Percentiles rank a stretch among this genome's conserved stretches.
Evolutionary conservation across 2,113 vertebrate species (phyloP).

Genomic region (Shinisaurus crocodilurus): DNA sequence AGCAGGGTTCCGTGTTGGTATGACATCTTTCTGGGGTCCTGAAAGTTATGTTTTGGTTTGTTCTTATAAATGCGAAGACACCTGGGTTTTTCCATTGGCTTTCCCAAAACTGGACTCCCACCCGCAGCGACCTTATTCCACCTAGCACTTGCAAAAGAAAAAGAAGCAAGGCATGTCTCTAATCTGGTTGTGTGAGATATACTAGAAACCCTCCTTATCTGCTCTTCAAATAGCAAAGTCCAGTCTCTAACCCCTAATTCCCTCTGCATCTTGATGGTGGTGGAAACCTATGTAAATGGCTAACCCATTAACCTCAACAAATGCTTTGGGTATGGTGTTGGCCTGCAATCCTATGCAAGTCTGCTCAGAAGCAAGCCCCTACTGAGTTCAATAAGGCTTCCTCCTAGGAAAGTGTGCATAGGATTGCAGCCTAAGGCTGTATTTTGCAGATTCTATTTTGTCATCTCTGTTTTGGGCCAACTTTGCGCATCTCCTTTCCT

Average conservation of each 20-base stretch:
- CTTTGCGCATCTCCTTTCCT: neutral
- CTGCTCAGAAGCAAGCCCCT: too few species aligned
- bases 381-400: too few species aligned
- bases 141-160: neutral
- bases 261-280: neutral
- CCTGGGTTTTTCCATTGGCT: neutral
- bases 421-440: neutral
- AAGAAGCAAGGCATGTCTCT: neutral
- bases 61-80: neutral
- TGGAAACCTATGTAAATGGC: neutral
- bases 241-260: neutral
- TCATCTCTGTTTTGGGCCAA: neutral
- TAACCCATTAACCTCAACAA: neutral
- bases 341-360: neutral
- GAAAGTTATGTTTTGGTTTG: neutral
- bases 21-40: neutral
- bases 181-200: neutral
- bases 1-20: neutral
- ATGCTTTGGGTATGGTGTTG: neutral
- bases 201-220: neutral
- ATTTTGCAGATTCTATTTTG: neutral
- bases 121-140: neutral
- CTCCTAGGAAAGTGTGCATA: too few species aligned
- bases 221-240: neutral
- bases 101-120: neutral